These are phyloP conservation scores for Corvus cornix DNA, from an alignment of 2,113 vertebrate species.

Conservation along the genomic window DNA sequence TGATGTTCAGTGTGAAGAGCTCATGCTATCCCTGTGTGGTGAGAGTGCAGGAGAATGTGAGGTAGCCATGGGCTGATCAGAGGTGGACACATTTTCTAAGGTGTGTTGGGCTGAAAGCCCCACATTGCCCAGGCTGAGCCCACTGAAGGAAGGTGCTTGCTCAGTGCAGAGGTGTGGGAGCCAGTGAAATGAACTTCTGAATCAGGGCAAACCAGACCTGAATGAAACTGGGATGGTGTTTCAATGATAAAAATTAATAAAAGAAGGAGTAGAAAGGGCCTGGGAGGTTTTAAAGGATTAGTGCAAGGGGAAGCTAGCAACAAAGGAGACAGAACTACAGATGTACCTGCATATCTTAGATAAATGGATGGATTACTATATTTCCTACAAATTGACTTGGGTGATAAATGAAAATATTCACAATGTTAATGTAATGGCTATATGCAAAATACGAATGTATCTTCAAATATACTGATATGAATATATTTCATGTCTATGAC, in stretches of 20 bases:
- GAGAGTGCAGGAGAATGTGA: neutral
- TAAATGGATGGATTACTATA: neutral
- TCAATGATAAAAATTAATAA: neutral
- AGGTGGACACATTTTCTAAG: neutral
- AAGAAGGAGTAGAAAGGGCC: neutral
- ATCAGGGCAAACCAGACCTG: neutral
- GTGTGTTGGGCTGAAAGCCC: neutral
- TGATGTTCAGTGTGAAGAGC: neutral
- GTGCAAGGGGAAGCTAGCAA: neutral
- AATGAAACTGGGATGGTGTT: neutral
- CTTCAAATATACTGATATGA: neutral
- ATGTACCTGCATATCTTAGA: neutral
- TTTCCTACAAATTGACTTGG: neutral
- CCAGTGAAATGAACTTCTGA: neutral
- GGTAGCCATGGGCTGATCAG: neutral
- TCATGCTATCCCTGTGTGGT: neutral
- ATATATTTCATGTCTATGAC: neutral
- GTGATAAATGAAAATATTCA: neutral
- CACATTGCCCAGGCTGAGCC: rapidly evolving
- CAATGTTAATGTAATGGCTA: neutral
- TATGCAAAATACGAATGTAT: neutral
- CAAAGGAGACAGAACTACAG: neutral
- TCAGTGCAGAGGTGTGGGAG: no score
- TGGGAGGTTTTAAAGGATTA: neutral
- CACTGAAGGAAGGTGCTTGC: neutral